These are phyloP conservation scores for Tachysurus vachellii DNA, from an alignment of 2,113 vertebrate genomes.

Conservation along the genomic window DNA sequence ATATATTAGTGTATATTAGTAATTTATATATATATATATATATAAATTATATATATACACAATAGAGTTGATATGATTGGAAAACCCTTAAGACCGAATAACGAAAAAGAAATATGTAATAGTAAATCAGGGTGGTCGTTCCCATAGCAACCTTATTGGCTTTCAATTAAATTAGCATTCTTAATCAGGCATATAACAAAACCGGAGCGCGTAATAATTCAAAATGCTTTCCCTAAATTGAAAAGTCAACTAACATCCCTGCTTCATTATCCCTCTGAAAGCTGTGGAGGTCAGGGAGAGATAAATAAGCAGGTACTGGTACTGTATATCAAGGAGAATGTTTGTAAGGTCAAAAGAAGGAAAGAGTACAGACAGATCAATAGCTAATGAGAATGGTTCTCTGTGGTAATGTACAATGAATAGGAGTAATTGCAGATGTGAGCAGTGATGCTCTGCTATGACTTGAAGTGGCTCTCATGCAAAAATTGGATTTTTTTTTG, in stretches of 20 bases:
- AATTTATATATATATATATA: neutral
- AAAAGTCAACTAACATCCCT: neutral
- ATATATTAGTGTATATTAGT: neutral
- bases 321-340: neutral
- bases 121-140: neutral
- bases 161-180: neutral
- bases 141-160: slow-evolving; percentile 23
- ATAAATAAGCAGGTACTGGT: neutral
- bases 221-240: neutral
- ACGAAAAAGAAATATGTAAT: neutral
- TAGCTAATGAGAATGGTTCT: slow-evolving; percentile 6
- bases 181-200: slow-evolving; percentile 8
- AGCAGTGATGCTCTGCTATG: neutral
- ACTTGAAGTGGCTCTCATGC: neutral
- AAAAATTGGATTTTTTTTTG: slow-evolving; percentile 3
- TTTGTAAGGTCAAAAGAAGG: slow-evolving; percentile 23
- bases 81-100: neutral
- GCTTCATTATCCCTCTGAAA: slow-evolving; percentile 3
- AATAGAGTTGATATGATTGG: neutral
- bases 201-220: neutral
- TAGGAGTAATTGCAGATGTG: neutral
- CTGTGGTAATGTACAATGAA: neutral
- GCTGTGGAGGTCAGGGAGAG: neutral
- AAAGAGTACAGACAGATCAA: neutral
- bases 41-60: neutral